Evolutionary conservation across 2,113 vertebrate species (phyloP).

Genomic region (Anas platyrhynchos): DNA sequence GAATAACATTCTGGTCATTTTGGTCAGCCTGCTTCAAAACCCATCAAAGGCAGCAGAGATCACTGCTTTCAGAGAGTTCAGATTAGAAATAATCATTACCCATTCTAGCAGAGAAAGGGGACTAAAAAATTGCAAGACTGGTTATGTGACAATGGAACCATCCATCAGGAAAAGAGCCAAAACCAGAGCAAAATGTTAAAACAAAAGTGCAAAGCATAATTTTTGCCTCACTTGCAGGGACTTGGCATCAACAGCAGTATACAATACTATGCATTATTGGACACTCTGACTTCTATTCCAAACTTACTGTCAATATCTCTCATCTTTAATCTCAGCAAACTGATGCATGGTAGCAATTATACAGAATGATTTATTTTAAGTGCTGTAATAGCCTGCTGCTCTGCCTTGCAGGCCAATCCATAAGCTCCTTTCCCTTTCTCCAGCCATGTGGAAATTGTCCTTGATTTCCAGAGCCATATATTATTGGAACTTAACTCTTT

Average conservation of each 20-base stretch:
- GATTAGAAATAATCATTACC: not conserved
- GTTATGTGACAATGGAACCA: not conserved
- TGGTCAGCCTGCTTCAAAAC: conserved; percentile 18
- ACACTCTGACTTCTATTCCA: conserved; percentile 43
- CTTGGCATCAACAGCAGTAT: conserved; percentile 48
- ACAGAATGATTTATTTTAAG: conserved; percentile 66
- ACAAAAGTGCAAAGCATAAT: not conserved
- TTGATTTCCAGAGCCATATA: not conserved
- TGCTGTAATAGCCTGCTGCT: conserved; percentile 40
- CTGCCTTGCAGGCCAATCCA: conserved; percentile 59
- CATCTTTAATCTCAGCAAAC: conserved; percentile 70
- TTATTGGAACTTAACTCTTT: not conserved
- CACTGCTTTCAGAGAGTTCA: not conserved
- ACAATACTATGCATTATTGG: not conserved
- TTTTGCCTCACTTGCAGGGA: conserved; percentile 31
- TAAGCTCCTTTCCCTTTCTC: not conserved
- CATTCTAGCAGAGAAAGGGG: not conserved
- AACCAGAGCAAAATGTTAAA: conserved; percentile 20
- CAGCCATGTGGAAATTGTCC: conserved; percentile 32
- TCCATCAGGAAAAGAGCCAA: not conserved
- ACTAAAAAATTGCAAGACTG: not conserved
- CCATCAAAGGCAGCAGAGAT: conserved; percentile 13
- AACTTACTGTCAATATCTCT: conserved; percentile 63
- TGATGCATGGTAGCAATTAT: conserved; percentile 72
- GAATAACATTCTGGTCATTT: conserved; percentile 18